These are phyloP conservation scores for Digitonthophagus gazella DNA, from an alignment of 2,888 invertebrate genomes.

Conservation along the genomic window DNA sequence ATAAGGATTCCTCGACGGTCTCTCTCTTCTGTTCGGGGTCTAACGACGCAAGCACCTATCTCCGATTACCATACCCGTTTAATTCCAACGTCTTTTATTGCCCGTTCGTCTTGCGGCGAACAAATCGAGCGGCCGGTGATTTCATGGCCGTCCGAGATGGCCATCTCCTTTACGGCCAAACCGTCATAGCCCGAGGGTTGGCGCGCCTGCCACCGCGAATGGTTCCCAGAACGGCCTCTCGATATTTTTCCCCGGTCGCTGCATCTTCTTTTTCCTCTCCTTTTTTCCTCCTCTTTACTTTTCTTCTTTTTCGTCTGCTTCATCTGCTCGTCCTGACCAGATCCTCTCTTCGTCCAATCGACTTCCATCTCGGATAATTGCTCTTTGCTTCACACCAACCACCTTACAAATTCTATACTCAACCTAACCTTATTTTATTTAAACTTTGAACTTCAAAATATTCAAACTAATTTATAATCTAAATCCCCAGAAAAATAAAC, in stretches of 20 bases:
- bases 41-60: neutral
- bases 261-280: neutral
- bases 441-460: too few relatives aligned
- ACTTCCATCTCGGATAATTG: neutral
- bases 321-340: neutral
- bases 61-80: neutral
- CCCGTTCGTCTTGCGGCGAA: neutral
- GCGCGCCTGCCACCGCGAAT: neutral
- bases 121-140: neutral
- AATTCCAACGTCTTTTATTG: neutral
- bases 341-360: neutral
- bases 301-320: neutral
- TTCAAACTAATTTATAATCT: too few relatives aligned
- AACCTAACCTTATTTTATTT: too few relatives aligned
- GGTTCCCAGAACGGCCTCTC: neutral
- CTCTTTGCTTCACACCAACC: neutral
- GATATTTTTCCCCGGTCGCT: neutral
- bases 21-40: too few relatives aligned
- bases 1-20: neutral
- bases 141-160: neutral
- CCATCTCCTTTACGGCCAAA: neutral
- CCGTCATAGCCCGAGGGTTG: neutral
- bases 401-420: too few relatives aligned
- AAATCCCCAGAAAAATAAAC: too few relatives aligned
- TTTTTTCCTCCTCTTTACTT: neutral